phyloP scores from a whole-genome alignment of 2,888 invertebrate species.

The Zele albiditarsus region DNA sequence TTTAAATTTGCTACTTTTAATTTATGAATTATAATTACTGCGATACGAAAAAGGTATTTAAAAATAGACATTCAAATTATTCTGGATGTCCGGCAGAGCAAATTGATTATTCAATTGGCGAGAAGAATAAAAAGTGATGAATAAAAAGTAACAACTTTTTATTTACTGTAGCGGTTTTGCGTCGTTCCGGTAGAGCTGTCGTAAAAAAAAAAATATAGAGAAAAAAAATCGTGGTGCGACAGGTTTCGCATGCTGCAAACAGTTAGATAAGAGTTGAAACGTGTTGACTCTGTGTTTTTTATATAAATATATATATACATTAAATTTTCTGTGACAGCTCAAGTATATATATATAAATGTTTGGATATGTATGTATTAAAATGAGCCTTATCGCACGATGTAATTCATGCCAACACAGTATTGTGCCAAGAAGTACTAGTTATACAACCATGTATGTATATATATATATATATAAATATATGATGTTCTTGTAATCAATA shows the following conservation, averaged over 20 bases:
- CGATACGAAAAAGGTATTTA: too few relatives aligned
- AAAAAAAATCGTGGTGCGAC: neutral
- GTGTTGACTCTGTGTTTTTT: neutral
- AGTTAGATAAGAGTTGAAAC: constrained; percentile 21
- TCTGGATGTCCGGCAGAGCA: too few relatives aligned
- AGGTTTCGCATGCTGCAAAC: constrained; percentile 26
- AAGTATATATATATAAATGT: neutral
- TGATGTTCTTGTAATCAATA: neutral
- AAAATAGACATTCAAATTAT: too few relatives aligned
- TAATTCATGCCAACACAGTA: neutral
- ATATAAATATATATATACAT: neutral
- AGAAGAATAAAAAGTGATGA: too few relatives aligned
- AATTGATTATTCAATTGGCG: too few relatives aligned
- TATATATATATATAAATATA: neutral
- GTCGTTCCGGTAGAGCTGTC: neutral
- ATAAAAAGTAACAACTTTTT: too few relatives aligned
- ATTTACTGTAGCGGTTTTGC: too few relatives aligned
- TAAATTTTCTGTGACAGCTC: neutral
- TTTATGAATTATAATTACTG: too few relatives aligned
- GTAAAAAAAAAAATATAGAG: neutral
- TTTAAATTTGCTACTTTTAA: neutral
- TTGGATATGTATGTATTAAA: neutral
- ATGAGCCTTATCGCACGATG: constrained; percentile 1
- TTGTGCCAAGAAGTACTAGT: neutral
- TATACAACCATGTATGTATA: neutral